Conservation (phyloP, 2,888 invertebrate species). For the Oscheius sp. region DNA sequence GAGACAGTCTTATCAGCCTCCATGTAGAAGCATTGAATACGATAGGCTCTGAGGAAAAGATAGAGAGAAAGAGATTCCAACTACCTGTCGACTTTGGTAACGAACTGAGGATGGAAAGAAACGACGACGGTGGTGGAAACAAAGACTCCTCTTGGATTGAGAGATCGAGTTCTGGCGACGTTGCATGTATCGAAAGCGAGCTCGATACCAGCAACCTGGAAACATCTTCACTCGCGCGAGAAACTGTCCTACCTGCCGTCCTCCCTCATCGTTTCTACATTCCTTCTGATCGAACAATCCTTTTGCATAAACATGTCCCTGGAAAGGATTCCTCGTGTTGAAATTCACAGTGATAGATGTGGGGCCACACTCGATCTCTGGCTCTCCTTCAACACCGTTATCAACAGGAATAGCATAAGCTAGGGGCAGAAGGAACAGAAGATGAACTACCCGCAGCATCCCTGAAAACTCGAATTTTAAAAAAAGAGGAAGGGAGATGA, state of each 20-base stretch:
- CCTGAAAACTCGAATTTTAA: not conserved
- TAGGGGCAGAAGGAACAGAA: slow-evolving; percentile 2
- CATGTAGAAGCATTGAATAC: slow-evolving; percentile 71
- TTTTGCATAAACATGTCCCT: slow-evolving; percentile 63
- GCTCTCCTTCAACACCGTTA: slow-evolving; percentile 70
- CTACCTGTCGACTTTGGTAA: slow-evolving; percentile 63
- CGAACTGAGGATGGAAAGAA: slow-evolving; percentile 70
- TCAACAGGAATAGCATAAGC: slow-evolving; percentile 67
- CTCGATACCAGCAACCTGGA: slow-evolving; percentile 68
- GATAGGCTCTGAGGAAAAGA: slow-evolving; percentile 58
- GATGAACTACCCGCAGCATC: slow-evolving; percentile 16
- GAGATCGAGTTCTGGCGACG: slow-evolving; percentile 67
- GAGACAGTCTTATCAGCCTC: slow-evolving; percentile 70
- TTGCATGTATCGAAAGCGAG: slow-evolving; percentile 70
- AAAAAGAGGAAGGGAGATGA: not conserved
- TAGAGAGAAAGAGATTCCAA: not conserved
- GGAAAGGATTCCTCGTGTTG: slow-evolving; percentile 67
- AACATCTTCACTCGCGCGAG: not conserved
- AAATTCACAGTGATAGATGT: slow-evolving; percentile 68
- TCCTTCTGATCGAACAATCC: slow-evolving; percentile 67
- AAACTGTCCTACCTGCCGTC: slow-evolving; percentile 50
- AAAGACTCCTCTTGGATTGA: slow-evolving; percentile 70
- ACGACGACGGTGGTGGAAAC: slow-evolving; percentile 69
- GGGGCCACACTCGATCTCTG: slow-evolving; percentile 70
- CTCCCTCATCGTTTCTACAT: slow-evolving; percentile 67